phyloP scores from a whole-genome alignment of 2,888 invertebrate genomes.

The Anoncus sp. region DNA sequence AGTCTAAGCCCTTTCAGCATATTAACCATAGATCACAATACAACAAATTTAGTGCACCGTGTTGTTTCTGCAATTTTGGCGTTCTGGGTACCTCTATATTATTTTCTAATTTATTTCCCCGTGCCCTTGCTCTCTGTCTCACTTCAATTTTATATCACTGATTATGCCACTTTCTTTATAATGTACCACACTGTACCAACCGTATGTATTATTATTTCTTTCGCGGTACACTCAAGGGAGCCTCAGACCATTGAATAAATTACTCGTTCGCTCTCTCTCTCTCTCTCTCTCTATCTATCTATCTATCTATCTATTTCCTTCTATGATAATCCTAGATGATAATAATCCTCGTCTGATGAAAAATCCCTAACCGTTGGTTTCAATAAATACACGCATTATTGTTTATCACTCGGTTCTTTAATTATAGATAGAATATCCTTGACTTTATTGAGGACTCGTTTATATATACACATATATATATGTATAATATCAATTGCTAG shows the following conservation, averaged over 20 bases:
- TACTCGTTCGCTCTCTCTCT: not conserved
- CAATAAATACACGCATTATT: slow-evolving; percentile 43
- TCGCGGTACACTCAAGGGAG: not conserved
- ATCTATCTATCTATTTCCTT: not conserved
- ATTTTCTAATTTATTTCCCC: no score
- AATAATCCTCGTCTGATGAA: slow-evolving; percentile 11
- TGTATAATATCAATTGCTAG: slow-evolving; percentile 1
- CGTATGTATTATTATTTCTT: not conserved
- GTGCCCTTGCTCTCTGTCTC: no score
- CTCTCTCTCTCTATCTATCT: slow-evolving; percentile 7
- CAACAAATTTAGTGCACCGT: no score
- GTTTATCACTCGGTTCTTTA: slow-evolving; percentile 46
- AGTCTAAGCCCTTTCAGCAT: no score
- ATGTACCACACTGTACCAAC: no score
- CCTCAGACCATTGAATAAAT: not conserved
- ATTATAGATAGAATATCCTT: slow-evolving; percentile 42
- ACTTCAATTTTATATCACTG: no score
- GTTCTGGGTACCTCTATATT: no score
- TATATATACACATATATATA: no score
- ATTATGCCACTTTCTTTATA: no score
- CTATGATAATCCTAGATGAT: slow-evolving; percentile 19
- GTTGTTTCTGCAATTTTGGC: no score
- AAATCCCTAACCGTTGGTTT: slow-evolving; percentile 1
- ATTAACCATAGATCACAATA: no score
- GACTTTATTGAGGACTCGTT: slow-evolving; percentile 45